phyloP scores from a whole-genome alignment of 2,113 vertebrate genomes.

The Oncorhynchus tshawytscha region DNA sequence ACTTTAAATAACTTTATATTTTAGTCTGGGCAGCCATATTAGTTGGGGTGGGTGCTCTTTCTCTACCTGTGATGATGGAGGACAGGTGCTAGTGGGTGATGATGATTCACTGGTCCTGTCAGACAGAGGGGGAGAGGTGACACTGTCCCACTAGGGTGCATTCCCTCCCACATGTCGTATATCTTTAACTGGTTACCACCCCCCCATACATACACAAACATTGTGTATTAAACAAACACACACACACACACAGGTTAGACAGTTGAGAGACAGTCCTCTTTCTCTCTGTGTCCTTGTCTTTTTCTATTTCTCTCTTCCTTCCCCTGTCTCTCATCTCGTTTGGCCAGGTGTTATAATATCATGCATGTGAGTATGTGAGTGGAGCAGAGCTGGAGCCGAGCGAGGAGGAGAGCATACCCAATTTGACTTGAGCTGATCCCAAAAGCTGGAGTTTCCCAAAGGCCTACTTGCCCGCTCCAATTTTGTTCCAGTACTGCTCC shows the following conservation, averaged over 20 bases:
- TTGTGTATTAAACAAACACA: neutral
- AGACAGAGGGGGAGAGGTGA: neutral
- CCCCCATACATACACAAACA: no score
- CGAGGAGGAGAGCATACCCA: no score
- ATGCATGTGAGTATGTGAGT: neutral
- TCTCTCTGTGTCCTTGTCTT: neutral
- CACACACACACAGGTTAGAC: neutral
- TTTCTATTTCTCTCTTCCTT: neutral
- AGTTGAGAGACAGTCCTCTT: neutral
- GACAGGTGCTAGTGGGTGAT: neutral
- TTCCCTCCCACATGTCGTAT: neutral
- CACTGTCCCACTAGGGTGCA: neutral
- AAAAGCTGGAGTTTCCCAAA: no score
- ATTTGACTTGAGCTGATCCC: no score
- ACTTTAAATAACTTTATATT: no score
- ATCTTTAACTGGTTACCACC: neutral
- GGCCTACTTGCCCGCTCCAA: no score
- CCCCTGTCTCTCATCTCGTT: neutral
- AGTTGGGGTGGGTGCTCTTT: neutral
- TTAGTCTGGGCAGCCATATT: neutral
- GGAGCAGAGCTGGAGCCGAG: no score
- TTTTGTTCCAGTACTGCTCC: no score
- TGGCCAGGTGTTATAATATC: neutral
- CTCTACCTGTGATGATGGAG: neutral
- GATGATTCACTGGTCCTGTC: slow-evolving; percentile 1